Evolutionary conservation across 2,888 invertebrate species (phyloP), one percentile per base, ranked within the genome.

Genomic region (Ormyrus rosae): DNA sequence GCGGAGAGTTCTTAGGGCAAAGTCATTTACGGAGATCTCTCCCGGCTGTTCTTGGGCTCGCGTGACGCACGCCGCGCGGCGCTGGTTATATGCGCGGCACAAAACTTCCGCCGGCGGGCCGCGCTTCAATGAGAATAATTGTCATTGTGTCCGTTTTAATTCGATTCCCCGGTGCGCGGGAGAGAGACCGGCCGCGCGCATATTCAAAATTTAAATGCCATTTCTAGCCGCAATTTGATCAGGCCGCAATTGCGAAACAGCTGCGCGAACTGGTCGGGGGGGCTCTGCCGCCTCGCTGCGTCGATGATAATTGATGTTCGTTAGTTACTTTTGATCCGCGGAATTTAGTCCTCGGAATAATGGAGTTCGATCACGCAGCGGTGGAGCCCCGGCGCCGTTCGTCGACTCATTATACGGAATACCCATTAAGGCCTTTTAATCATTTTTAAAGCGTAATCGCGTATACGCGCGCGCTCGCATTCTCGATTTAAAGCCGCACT

Each of bases 261-360:
- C 60, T 10, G 13, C 1, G 61, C 61, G 61, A 56, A 11, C 34
- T 34, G 46, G 56, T n/a, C 45, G 45, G 6, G 46, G 46, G 13
- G 10, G 67, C 51, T 0, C 34, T 34, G 11, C 19, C 0, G 56
- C 64, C 34, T 11, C 61, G 51, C 56, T n/a, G 45, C 64, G 65
- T 46, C 64, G 65, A 70, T 74, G 81, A 81, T 81, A 78, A 81
- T 81, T 78, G 73, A 78, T 61, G 77, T 71, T 81, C 81, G 78
- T 81, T 74, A 81, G 69, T 81, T 78, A 81, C 78, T 81, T 81
- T 78, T 73, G 69, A 69, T 34, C 34, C 34, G 34, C 34, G 34
- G 34, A 34, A 34, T 34, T 34, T 81, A 71, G 65, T 69, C 58
- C 65, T 74, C 67, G 70, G 77, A 65, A 72, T 80, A 80, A 80